phyloP scores from a whole-genome alignment of 1,140 invertebrate genomes.

The Fopius arisanus region DNA sequence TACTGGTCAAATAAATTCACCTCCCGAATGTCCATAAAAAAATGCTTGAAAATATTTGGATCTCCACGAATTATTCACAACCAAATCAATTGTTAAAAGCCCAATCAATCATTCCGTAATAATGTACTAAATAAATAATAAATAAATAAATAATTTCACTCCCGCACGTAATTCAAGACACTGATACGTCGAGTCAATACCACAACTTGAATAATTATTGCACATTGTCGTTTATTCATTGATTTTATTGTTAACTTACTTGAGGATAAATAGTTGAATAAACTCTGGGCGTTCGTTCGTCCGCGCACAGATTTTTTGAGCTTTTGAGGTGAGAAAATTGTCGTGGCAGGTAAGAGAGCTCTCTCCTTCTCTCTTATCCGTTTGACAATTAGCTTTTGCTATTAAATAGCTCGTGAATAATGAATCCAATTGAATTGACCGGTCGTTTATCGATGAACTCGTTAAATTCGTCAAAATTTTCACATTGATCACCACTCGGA shows the following conservation, averaged over 20 bases:
- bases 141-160: too few species aligned
- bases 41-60: too few species aligned
- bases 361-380: constrained; percentile 21
- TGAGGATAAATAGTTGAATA: constrained; percentile 10
- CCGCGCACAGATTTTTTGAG: neutral
- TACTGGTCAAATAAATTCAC: too few species aligned
- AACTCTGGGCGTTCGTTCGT: constrained; percentile 15
- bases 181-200: too few species aligned
- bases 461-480: constrained; percentile 30
- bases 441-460: neutral
- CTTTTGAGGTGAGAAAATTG: neutral
- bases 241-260: constrained; percentile 17
- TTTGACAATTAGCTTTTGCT: constrained; percentile 1
- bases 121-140: too few species aligned
- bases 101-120: neutral
- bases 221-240: neutral
- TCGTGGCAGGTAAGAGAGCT: constrained; percentile 18
- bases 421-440: neutral
- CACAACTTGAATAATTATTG: neutral
- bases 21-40: too few species aligned
- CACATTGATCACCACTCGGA: too few species aligned
- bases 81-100: neutral
- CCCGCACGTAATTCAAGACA: too few species aligned
- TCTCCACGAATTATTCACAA: neutral
- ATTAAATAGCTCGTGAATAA: neutral